Base-by-base conservation (phyloP, 2,113 vertebrate species). In the Petrocephalus microphthalmus region DNA sequence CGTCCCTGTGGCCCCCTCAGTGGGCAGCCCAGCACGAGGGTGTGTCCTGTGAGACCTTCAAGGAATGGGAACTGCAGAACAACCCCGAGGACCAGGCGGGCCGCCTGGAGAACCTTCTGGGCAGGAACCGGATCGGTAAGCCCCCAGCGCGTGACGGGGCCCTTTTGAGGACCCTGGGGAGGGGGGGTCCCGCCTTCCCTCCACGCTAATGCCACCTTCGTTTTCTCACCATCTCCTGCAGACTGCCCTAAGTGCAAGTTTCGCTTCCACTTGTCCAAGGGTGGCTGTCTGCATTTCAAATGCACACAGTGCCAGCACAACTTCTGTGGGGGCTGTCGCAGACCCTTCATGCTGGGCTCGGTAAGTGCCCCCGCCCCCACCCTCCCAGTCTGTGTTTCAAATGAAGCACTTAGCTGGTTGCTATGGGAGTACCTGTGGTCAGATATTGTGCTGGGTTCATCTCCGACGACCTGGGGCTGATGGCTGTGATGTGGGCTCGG, bases 281-380 rank as follows among this genome's bases (percentile, higher is more conserved):
- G 96, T 25, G 96, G 96, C 0, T 96, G 96, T 89, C 93, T 96
- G 22, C 96, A 96, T 93, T 95, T 96, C 91, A 94, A 91, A 84
- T 96, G 96, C 92, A 92, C 90, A 17, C 95, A 95, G 89, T 96
- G 96, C 91, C 92, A 90, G 25, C 91, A 95, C 47, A 92, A 96
- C 87, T 96, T 96, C 93, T 96, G 96, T 54, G 95, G 95, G 19
- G 93, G 93, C 52, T 94, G 94, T 87, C 88, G 85, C 49, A 87
- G 88, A 57, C 83, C 92, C 7, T 96, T 96, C 90, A 84, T 42
- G n/a, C 87, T 87, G 1, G 95, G 96, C 86, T 29, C 90, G 0
- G 95, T 96, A 89, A 94, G 94, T 90, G 42, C 22, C n/a, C 60
- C 87, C n/a, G n/a, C 85, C 52, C 42, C 11, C 49, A 52, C 17